Conservation (phyloP, 2,113 vertebrate species). For the Clinocottus analis region DNA sequence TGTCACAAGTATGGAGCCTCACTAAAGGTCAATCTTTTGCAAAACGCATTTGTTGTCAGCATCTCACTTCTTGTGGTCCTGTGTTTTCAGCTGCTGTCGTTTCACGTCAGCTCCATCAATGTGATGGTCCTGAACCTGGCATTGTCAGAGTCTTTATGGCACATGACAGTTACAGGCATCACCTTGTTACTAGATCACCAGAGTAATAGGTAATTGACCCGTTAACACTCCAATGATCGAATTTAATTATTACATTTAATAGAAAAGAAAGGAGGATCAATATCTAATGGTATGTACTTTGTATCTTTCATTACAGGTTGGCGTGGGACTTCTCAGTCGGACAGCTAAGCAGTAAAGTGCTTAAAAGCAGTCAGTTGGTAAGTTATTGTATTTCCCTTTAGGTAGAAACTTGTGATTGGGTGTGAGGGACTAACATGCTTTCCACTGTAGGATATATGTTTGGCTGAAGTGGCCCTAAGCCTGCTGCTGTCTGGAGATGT, state of each 20-base stretch:
- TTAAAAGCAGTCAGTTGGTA: constrained; percentile 95
- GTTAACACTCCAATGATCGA: neutral
- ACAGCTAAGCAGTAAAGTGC: constrained; percentile 94
- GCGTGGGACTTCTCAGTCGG: constrained; percentile 88
- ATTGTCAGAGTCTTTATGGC: constrained; percentile 94
- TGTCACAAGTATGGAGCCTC: constrained; percentile 88
- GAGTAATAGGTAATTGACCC: constrained; percentile 81
- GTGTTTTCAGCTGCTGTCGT: constrained; percentile 86
- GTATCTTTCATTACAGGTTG: constrained; percentile 79
- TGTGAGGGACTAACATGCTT: neutral
- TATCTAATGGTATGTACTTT: neutral
- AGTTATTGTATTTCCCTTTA: constrained; percentile 58
- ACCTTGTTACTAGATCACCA: constrained; percentile 89
- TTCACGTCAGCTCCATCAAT: constrained; percentile 93
- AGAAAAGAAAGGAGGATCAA: neutral
- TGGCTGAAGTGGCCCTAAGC: constrained; percentile 91
- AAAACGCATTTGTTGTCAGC: neutral
- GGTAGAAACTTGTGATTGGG: neutral
- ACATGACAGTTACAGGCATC: constrained; percentile 90
- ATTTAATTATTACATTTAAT: neutral
- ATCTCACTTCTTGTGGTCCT: constrained; percentile 22
- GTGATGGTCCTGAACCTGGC: constrained; percentile 94
- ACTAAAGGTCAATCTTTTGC: neutral
- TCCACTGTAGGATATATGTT: constrained; percentile 87
- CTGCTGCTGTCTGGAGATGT: constrained; percentile 89